A percentile compares a stretch with the other conserved stretches of the same genome.
These are phyloP conservation scores for Sphaeridia pumilis DNA, from an alignment of 2,888 invertebrate genomes.

Conservation along the genomic window DNA sequence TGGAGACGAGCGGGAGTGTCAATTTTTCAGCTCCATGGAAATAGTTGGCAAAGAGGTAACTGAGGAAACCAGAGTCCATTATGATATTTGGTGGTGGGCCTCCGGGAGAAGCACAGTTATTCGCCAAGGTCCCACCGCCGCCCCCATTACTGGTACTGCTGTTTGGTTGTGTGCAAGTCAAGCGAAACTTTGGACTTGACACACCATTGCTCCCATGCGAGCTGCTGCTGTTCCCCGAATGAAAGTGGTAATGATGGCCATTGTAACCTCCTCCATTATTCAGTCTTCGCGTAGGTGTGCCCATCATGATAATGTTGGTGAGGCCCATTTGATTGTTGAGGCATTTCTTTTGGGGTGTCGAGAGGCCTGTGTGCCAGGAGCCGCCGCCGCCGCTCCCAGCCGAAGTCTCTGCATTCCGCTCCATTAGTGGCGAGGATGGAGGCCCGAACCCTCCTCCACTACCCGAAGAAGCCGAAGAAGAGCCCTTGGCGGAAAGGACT, in stretches of 20 bases:
- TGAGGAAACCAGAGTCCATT: constrained; percentile 72
- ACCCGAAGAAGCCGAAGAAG: background rate
- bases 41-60: constrained; percentile 64
- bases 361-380: background rate
- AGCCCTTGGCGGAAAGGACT: background rate
- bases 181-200: constrained; percentile 2
- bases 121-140: no score
- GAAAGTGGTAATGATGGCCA: background rate
- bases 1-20: constrained; percentile 58
- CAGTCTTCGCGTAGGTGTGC: constrained; percentile 7
- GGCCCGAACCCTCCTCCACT: background rate
- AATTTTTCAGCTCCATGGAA: constrained; percentile 67
- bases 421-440: background rate
- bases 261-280: constrained; percentile 5
- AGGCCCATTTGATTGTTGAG: constrained; percentile 12
- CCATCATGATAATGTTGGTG: constrained; percentile 12
- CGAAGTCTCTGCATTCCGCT: background rate
- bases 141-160: no score
- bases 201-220: constrained; percentile 2
- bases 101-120: constrained; percentile 7
- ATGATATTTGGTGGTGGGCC: constrained; percentile 18
- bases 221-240: background rate
- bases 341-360: constrained; percentile 9
- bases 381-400: background rate
- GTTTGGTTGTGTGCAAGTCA: background rate